Base-by-base conservation (phyloP, 2,113 vertebrate genomes). In the Sylvia atricapilla region DNA sequence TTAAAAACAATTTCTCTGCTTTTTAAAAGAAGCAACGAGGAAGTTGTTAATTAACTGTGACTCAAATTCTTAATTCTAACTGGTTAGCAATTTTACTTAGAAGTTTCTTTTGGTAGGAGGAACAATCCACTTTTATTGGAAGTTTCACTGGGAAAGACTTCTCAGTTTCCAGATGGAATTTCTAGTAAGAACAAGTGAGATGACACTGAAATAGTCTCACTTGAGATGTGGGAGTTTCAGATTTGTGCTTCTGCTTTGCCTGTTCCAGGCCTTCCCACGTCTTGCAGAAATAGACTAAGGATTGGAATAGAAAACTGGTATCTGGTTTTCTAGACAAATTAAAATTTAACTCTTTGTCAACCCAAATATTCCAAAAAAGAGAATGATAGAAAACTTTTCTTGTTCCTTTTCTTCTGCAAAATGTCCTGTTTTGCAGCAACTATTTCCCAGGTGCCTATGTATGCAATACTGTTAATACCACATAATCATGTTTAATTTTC, bases 181-280 rank as follows among this genome's bases (percentile, higher is more conserved):
- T 92, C 91, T 83, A 56, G 86, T 67, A 66, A 63, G 69, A 90
- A 44, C 35, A 44, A 91, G 83, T 88, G 76, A 88, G 55, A 77
- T 72, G 35, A 46, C 41, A 83, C 90, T 70, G 80, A 90, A 92
- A 90, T 64, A 70, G 41, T 64, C 63, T 79, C n/a, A 23, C 64
- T 86, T 30, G 76, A 68, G 73, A 59, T 67, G 93, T 94, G 77
- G 96, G 96, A 68, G 94, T 92, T 89, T 81, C 52, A 84, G 60
- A 84, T 94, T 46, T 82, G 41, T 60, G 86, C 56, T 96, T 23
- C 63, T 86, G 92, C 92, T 94, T 77, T 94, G 93, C 93, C 87
- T 89, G 87, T 94, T 95, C 91, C 93, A 89, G 84, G 80, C 79
- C 62, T 77, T 94, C 94, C 94, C 80, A 95, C 95, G 1, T 31